Evolutionary conservation across 2,797 vertebrate genomes (phyloP).

Genomic region (Peromyscus nudipes): DNA sequence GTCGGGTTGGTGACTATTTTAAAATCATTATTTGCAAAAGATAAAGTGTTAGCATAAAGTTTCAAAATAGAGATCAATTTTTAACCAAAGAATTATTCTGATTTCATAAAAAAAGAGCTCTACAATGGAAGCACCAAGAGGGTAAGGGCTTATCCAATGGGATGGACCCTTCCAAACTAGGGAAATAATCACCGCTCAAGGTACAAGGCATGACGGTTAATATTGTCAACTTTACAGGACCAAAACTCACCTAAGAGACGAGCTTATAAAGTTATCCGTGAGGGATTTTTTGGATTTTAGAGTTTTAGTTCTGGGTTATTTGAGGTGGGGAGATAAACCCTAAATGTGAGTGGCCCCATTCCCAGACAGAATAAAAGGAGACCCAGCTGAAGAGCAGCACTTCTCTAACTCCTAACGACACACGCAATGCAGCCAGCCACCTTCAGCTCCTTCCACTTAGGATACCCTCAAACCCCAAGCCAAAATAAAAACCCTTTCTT

Average conservation of each 20-base stretch:
- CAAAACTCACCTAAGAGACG: neutral
- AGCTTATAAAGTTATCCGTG: neutral
- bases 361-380: neutral
- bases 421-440: neutral
- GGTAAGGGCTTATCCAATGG: neutral
- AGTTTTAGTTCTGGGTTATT: neutral
- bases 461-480: neutral
- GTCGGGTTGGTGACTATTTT: neutral
- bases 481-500: neutral
- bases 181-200: neutral
- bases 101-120: constrained; percentile 2
- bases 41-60: neutral
- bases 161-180: neutral
- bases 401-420: neutral
- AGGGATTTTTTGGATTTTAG: neutral
- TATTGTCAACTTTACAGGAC: neutral
- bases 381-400: neutral
- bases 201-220: neutral
- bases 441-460: neutral
- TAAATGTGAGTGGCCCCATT: neutral
- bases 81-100: neutral
- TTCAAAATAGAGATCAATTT: neutral
- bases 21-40: constrained; percentile 6
- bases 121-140: neutral
- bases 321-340: neutral